Evolutionary conservation across 2,888 invertebrate species (phyloP), one percentile per base, ranked within the genome.

Genomic region (Mythimna loreyi): DNA sequence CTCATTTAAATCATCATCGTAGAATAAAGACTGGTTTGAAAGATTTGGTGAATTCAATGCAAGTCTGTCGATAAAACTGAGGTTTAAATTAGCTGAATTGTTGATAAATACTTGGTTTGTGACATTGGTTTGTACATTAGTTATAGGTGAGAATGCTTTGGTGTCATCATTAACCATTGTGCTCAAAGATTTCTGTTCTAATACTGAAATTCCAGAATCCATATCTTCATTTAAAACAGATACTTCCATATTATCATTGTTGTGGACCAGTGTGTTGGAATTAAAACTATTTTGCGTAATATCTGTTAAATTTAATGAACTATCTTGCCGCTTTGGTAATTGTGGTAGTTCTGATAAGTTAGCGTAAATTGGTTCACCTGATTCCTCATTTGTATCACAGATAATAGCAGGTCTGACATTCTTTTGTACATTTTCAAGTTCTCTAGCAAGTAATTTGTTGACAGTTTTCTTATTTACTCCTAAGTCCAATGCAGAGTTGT

Each of bases 1-100:
- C 85, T 96, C 96, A 78, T 96, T 96, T 53, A 96, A 87, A 84
- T 96, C 96, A 81, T 96, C 96, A 67, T 96, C 96, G 2, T 94
- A 87, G 72, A 91, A 94, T 21, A 96, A 77, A 0, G 95, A 95
- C 78, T 92, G 92, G 36, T 94, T 94, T 1, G 95, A 93, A 2
- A 86, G 57, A 60, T 89, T 91, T 0, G 96, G 95, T 0, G 95
- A 95, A 55, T 96, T 92, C 55, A 96, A 74, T 0, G 91, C 95
- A 1, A 96, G 87, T 82, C 94, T 89, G 55, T 96, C 96, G 49
- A 96, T 95, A 49, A 96, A 96, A 84, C 96, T 96, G 43, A 96
- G 86, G 72, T 91, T 95, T 9, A 93, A 76, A 79, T 93, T 93
- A 49, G 87, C 92, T 5, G 89, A 85, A 59, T 94, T 95, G 60